Evolutionary conservation across 2,888 invertebrate species (phyloP), one percentile per base, ranked within the genome.

Genomic region (Xanthostigma xanthostigma): DNA sequence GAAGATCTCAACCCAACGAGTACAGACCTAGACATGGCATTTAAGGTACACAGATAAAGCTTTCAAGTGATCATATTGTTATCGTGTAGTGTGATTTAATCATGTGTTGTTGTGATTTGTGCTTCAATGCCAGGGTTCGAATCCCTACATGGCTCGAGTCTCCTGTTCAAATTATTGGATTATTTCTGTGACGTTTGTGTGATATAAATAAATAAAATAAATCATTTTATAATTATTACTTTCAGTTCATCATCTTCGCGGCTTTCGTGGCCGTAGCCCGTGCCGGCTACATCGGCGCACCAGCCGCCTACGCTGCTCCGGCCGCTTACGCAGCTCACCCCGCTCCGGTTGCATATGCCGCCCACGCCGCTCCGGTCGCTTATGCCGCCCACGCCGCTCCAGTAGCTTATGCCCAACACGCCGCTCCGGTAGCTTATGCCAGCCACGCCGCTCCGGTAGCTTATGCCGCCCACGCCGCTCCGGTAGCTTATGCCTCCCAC

Each of bases 81-180:
- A 27, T 27, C 6, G 27, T 27, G 27, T 27, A 27, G 27, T 27
- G 27, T 27, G 27, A 27, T 27, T 27, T 27, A 27, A 27, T 27
- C 1, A 27, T 27, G 27, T 27, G 27, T 27, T 27, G 27, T 27
- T 27, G 27, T 27, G 27, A 27, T 27, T 27, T 27, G 27, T 71
- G 53, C 60, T 66, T 63, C 50, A 71, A 6, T 27, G 71, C 38
- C 64, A 1, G 46, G 39, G 56, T 63, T 1, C 63, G 62, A 9
- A 59, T 60, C 50, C 64, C 63, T 53, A 58, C 60, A 13, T 51
- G 59, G 27, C 27, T 27, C 27, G 6, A 27, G 27, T 27, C 27
- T 27, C 27, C 6, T 27, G 27, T 27, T 27, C 27, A 27, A 27
- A 27, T 27, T 6, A 27, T 5, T 27, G 27, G 27, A 27, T 27